Percentiles rank a stretch among this genome's conserved stretches.
phyloP scores from a whole-genome alignment of 1,140 invertebrate species.

The Bombus pascuorum region DNA sequence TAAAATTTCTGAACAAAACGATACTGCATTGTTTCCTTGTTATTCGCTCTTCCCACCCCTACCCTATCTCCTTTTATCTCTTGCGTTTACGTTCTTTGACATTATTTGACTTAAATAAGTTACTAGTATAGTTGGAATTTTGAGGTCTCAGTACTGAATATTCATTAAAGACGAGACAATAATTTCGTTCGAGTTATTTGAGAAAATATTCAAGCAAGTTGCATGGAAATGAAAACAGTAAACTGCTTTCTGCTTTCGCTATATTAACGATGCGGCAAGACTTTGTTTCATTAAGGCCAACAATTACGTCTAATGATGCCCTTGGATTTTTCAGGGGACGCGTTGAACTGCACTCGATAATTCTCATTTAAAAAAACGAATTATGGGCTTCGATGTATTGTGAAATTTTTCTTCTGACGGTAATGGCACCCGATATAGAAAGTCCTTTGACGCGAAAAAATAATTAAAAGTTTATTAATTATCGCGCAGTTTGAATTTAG shows the following conservation, averaged over 20 bases:
- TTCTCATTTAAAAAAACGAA: slow-evolving; percentile 45
- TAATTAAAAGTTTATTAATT: slow-evolving; percentile 54
- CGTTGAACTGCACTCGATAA: slow-evolving; percentile 28
- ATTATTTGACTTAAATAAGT: not conserved
- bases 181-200: not conserved
- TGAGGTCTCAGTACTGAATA: not conserved
- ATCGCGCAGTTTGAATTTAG: slow-evolving; percentile 12
- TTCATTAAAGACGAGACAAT: not conserved
- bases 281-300: slow-evolving; percentile 41
- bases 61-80: accelerated
- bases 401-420: slow-evolving; percentile 10
- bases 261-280: slow-evolving; percentile 14
- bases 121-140: not conserved
- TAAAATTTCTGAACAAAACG: slow-evolving; percentile 81
- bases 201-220: not conserved
- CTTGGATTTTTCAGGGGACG: slow-evolving; percentile 34
- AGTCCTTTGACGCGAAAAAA: slow-evolving; percentile 35
- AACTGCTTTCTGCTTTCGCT: not conserved
- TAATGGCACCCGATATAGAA: slow-evolving; percentile 11
- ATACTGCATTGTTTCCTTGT: not conserved
- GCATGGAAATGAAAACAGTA: not conserved
- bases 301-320: slow-evolving; percentile 42
- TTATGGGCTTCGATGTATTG: slow-evolving; percentile 36
- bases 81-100: not conserved
- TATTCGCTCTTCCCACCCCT: not conserved